phyloP scores from a whole-genome alignment of 2,113 vertebrate genomes.

The Amazona vittata region DNA sequence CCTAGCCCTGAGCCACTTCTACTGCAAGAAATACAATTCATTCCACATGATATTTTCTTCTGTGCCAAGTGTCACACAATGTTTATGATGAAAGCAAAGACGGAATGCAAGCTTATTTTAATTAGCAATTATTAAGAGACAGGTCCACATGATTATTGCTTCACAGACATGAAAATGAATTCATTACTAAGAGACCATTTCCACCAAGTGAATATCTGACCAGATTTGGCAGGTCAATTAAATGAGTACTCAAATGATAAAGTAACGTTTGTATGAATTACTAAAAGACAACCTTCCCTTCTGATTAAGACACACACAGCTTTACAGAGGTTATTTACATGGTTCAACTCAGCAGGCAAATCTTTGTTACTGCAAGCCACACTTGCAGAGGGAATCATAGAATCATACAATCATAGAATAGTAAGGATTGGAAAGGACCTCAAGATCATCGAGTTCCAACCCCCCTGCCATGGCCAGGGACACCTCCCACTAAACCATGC shows the following conservation, averaged over 20 bases:
- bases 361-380: fast-evolving
- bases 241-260: constrained; percentile 25
- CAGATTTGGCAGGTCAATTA: neutral
- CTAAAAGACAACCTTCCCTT: neutral
- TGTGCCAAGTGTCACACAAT: neutral
- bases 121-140: constrained; percentile 54
- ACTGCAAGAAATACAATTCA: neutral
- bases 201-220: neutral
- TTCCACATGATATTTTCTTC: neutral
- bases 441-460: too few relatives aligned
- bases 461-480: too few relatives aligned
- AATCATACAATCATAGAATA: too few relatives aligned
- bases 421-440: too few relatives aligned
- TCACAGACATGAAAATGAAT: constrained; percentile 18
- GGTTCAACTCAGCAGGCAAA: neutral
- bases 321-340: neutral
- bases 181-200: neutral
- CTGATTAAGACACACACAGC: neutral
- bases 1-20: neutral
- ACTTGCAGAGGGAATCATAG: neutral
- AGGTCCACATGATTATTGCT: constrained; percentile 24
- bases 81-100: constrained; percentile 17
- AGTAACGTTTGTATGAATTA: constrained; percentile 31
- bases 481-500: too few relatives aligned
- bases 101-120: constrained; percentile 25